Conservation (phyloP, 2,888 invertebrate genomes). For the Lymantria dispar region DNA sequence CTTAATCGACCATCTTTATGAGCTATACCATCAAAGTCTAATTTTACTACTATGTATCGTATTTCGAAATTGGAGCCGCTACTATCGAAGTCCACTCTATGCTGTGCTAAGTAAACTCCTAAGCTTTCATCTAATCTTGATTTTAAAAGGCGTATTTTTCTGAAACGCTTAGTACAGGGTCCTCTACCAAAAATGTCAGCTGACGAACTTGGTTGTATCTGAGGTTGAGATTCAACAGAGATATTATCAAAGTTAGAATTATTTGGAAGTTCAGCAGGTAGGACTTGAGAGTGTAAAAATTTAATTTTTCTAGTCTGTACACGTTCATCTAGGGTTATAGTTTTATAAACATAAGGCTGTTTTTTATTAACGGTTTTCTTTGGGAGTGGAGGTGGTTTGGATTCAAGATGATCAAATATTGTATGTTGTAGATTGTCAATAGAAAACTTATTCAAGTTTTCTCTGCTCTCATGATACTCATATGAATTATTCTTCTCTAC, state of each 20-base stretch:
- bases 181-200: constrained; percentile 78
- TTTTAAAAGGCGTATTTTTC: constrained; percentile 85
- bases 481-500: constrained; percentile 58
- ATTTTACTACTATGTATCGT: constrained; percentile 84
- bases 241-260: constrained; percentile 54
- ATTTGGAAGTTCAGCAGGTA: constrained; percentile 58
- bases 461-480: constrained; percentile 57
- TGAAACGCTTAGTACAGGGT: constrained; percentile 83
- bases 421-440: constrained; percentile 38
- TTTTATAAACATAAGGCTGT: constrained; percentile 69
- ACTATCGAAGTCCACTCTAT: constrained; percentile 78
- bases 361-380: constrained; percentile 73
- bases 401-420: constrained; percentile 58
- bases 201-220: constrained; percentile 51
- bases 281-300: constrained; percentile 71
- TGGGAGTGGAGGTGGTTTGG: constrained; percentile 73
- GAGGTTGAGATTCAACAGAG: constrained; percentile 53
- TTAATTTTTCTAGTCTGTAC: constrained; percentile 77
- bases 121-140: constrained; percentile 85
- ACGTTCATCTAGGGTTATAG: constrained; percentile 73
- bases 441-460: constrained; percentile 43
- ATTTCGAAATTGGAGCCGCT: constrained; percentile 82
- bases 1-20: constrained; percentile 91
- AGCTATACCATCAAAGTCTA: constrained; percentile 85
- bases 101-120: constrained; percentile 87